Evolutionary conservation across 1,140 invertebrate genomes (phyloP).

Genomic region (Musca vetustissima): DNA sequence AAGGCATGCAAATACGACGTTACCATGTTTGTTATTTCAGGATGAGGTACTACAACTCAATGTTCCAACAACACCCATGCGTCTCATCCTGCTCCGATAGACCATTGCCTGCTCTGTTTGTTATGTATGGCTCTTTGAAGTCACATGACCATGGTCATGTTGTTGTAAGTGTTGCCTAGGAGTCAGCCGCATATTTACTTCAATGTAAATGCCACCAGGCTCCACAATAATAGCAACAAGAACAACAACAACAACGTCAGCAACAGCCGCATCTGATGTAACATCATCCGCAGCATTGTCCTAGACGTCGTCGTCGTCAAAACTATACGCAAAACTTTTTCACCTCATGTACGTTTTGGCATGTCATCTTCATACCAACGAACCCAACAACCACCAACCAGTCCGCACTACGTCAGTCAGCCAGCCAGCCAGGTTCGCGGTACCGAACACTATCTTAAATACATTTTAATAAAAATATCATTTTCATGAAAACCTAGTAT

Average conservation of each 20-base stretch:
- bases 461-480: constrained; percentile 14
- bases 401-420: neutral
- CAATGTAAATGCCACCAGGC: too few relatives aligned
- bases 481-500: constrained; percentile 3
- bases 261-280: neutral
- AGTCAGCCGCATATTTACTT: too few relatives aligned
- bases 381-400: too few relatives aligned
- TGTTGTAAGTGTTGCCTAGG: too few relatives aligned
- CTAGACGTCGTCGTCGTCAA: neutral
- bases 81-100: too few relatives aligned
- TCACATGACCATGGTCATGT: too few relatives aligned
- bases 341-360: constrained; percentile 2
- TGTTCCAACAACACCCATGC: too few relatives aligned
- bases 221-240: too few relatives aligned
- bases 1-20: constrained; percentile 15
- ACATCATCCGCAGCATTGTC: neutral
- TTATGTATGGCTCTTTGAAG: too few relatives aligned
- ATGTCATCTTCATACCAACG: neutral
- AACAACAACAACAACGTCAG: too few relatives aligned
- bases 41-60: too few relatives aligned
- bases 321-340: neutral
- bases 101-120: too few relatives aligned
- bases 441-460: neutral
- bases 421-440: neutral
- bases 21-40: neutral